These are phyloP conservation scores for Ascidia mentula DNA, from an alignment of 23 tunicate genomes.

Conservation along the genomic window DNA sequence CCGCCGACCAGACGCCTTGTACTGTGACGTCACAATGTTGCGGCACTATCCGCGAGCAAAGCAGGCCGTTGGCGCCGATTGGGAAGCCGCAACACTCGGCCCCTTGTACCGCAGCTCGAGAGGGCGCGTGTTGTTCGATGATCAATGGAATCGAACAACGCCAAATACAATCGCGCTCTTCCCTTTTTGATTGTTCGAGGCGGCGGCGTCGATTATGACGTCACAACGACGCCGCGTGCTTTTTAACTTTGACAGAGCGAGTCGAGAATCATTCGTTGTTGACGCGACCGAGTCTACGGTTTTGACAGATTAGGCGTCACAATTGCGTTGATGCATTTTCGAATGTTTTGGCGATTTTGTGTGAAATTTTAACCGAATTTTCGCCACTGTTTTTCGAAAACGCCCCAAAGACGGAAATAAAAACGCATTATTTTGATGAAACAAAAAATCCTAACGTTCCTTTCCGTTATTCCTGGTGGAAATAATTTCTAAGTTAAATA, in stretches of 20 bases:
- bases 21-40: background rate
- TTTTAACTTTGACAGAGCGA: background rate
- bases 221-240: background rate
- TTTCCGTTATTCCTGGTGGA: too few species aligned
- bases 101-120: too few species aligned
- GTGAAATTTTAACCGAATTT: too few species aligned
- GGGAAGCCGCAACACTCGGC: too few species aligned
- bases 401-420: too few species aligned
- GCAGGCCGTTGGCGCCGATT: conserved; percentile 10
- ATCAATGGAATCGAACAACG: background rate
- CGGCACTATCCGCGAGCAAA: background rate
- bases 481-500: too few species aligned
- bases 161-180: conserved; percentile 1
- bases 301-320: background rate
- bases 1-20: background rate
- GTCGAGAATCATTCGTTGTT: background rate
- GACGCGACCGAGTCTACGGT: background rate
- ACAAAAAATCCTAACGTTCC: too few species aligned
- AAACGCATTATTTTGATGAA: too few species aligned
- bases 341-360: too few species aligned
- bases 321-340: too few species aligned
- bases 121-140: too few species aligned
- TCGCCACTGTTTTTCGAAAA: too few species aligned
- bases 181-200: background rate
- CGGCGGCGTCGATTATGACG: conserved; percentile 1